Conservation (phyloP, 2,888 invertebrate species). For the Apodemia duryi region DNA sequence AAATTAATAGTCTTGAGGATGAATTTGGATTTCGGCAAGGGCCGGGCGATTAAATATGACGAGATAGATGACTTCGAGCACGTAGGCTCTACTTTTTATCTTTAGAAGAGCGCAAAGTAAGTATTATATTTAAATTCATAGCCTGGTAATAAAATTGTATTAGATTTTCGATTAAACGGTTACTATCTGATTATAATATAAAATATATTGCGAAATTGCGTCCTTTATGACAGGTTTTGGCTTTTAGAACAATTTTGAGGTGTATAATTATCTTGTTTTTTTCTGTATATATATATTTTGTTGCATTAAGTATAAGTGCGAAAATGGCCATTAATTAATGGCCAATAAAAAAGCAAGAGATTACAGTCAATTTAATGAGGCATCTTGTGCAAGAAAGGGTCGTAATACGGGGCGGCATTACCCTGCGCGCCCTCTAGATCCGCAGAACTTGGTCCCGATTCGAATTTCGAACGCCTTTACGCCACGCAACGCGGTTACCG, state of each 20-base stretch:
- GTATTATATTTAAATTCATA: background rate
- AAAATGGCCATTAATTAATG: conserved; percentile 54
- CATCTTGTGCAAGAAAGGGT: conserved; percentile 67
- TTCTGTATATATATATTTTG: background rate
- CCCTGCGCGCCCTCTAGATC: conserved; percentile 54
- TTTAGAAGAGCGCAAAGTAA: background rate
- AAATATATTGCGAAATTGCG: too few species aligned
- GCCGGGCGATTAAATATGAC: background rate
- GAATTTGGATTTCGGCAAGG: background rate
- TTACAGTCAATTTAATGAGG: conserved; percentile 76
- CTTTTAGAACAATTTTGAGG: background rate
- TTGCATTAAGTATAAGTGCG: conserved; percentile 39
- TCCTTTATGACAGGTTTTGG: background rate
- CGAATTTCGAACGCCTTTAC: conserved; percentile 8
- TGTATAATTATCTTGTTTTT: too few species aligned
- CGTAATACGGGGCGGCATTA: conserved; percentile 34
- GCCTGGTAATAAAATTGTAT: background rate
- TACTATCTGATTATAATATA: background rate
- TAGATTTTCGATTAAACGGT: background rate
- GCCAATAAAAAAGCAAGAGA: conserved; percentile 71
- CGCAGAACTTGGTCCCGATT: conserved; percentile 36
- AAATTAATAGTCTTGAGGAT: background rate
- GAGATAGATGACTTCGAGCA: background rate
- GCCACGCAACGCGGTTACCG: conserved; percentile 33
- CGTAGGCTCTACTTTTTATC: background rate